These are phyloP conservation scores for Mimumesa dahlbomi DNA, from an alignment of 2,888 invertebrate genomes.

Conservation along the genomic window DNA sequence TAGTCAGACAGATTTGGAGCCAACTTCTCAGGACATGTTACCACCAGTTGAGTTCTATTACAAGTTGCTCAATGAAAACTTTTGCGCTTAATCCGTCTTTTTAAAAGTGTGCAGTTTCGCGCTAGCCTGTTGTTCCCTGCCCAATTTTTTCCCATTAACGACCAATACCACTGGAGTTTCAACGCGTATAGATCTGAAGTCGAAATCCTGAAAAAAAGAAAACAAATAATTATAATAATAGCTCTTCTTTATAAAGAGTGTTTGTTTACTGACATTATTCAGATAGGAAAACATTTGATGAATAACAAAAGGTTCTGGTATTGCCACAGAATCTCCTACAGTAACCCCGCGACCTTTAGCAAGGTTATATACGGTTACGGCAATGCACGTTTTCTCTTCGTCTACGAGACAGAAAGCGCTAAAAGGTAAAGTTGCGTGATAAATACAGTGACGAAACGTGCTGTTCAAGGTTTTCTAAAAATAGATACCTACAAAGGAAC, in stretches of 20 bases:
- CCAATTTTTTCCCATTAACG: slow-evolving; percentile 89
- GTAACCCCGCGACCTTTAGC: slow-evolving; percentile 91
- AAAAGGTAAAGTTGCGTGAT: slow-evolving; percentile 63
- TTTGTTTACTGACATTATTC: slow-evolving; percentile 80
- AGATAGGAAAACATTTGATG: slow-evolving; percentile 83
- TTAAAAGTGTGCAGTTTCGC: slow-evolving; percentile 86
- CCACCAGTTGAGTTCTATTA: slow-evolving; percentile 7
- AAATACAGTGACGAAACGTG: slow-evolving; percentile 20
- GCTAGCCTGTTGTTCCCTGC: slow-evolving; percentile 85
- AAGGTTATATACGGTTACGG: slow-evolving; percentile 92
- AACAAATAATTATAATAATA: too few species aligned
- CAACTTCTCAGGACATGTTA: slow-evolving; percentile 7
- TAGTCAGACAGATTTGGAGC: slow-evolving; percentile 13
- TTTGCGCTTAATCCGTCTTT: slow-evolving; percentile 81
- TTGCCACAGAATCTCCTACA: slow-evolving; percentile 91
- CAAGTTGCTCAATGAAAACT: slow-evolving; percentile 8
- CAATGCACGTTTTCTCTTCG: slow-evolving; percentile 85
- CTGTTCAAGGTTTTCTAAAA: slow-evolving; percentile 26
- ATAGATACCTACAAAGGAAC: slow-evolving; percentile 88
- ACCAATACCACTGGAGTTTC: slow-evolving; percentile 88
- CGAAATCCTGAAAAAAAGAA: slow-evolving; percentile 83
- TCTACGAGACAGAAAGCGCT: slow-evolving; percentile 92
- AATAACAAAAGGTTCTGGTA: slow-evolving; percentile 88
- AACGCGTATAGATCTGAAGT: slow-evolving; percentile 89
- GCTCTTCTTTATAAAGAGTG: too few species aligned